Evolutionary conservation across 2,113 vertebrate species (phyloP).

Genomic region (Calyptommatus sinebrachiatus): DNA sequence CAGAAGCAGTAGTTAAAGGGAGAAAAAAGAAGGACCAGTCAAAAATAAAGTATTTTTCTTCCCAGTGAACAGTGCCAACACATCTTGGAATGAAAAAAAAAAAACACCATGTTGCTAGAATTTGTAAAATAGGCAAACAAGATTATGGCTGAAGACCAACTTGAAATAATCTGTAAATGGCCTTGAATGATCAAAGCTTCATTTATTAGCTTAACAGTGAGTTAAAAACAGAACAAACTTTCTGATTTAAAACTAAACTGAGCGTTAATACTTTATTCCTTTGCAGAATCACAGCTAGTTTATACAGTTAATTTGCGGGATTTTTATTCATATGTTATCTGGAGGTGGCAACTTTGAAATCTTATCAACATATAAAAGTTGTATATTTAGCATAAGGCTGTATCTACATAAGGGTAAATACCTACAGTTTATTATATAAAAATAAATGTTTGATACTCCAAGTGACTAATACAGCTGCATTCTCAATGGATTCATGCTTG

Average conservation of each 20-base stretch:
- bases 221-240: background rate
- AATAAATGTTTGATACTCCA: too few relatives aligned
- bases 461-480: background rate
- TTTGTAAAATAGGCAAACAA: background rate
- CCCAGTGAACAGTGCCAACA: background rate
- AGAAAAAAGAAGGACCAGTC: background rate
- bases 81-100: background rate
- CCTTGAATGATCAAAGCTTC: background rate
- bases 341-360: background rate
- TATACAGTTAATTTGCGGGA: too few relatives aligned
- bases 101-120: background rate
- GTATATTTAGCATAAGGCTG: background rate
- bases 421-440: background rate
- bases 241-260: background rate
- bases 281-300: background rate
- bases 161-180: background rate
- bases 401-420: background rate
- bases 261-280: background rate
- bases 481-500: background rate
- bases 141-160: background rate
- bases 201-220: background rate
- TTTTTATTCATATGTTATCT: background rate
- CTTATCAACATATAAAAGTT: background rate
- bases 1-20: background rate
- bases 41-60: slow-evolving; percentile 14